Conservation (phyloP, 2,888 invertebrate species). For the Drosophila setosimentum region DNA sequence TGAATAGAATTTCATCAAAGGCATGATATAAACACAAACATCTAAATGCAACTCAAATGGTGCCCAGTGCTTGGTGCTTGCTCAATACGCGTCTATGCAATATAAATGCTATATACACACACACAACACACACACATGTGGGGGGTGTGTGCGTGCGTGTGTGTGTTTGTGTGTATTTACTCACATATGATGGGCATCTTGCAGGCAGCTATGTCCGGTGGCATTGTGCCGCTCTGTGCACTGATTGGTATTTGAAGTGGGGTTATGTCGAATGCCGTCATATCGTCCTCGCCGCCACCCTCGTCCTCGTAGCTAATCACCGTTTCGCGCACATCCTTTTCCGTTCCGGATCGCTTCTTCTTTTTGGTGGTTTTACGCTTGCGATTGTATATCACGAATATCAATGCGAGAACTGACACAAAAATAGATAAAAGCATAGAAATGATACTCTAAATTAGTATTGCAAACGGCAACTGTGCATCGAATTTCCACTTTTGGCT, state of each 20-base stretch:
- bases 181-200: conserved; percentile 88
- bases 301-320: conserved; percentile 99
- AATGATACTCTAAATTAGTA: not conserved
- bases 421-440: not conserved
- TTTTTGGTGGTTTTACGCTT: conserved; percentile 90
- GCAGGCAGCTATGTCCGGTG: conserved; percentile 92
- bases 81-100: not conserved
- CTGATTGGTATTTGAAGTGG: conserved; percentile 98
- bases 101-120: not conserved
- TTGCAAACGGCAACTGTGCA: not conserved
- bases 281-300: conserved; percentile 99
- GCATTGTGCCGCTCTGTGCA: conserved; percentile 88
- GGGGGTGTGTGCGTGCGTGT: not conserved
- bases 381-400: conserved; percentile 98
- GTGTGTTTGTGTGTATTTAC: conserved; percentile 53
- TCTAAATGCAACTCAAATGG: not conserved
- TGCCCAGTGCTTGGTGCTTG: not conserved
- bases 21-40: not conserved
- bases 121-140: not conserved
- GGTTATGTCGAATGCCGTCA: conserved; percentile 99
- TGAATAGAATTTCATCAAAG: not conserved
- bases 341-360: conserved; percentile 97
- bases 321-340: conserved; percentile 99
- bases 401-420: conserved; percentile 92
- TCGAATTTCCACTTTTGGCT: not conserved